phyloP scores from a whole-genome alignment of 2,797 vertebrate species.

The Rhinophrynus dorsalis region DNA sequence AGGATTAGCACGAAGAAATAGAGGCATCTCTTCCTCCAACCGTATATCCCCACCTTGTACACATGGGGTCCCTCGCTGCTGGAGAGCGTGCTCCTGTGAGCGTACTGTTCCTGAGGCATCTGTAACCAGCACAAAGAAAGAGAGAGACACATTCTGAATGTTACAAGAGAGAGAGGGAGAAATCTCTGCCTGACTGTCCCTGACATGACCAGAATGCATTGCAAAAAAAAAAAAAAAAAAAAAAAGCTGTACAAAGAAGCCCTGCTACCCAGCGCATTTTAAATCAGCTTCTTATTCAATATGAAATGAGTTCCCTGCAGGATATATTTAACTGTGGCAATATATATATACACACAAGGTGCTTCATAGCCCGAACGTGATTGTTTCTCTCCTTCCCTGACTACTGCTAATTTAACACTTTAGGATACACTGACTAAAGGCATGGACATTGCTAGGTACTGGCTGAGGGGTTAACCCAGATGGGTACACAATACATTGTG shows the following conservation, averaged over 20 bases:
- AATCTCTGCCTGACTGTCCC: not conserved
- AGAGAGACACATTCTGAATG: conserved; percentile 48
- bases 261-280: not conserved
- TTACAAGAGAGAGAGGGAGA: not conserved
- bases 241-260: conserved; percentile 1
- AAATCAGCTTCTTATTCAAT: conserved; percentile 7
- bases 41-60: conserved; percentile 98
- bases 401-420: too few relatives aligned
- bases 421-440: too few relatives aligned
- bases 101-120: conserved; percentile 98
- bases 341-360: not conserved
- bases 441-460: too few relatives aligned
- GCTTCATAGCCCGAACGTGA: not conserved
- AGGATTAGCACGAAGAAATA: conserved; percentile 98
- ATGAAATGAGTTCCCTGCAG: not conserved
- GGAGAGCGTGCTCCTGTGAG: conserved; percentile 87
- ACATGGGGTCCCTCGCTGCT: conserved; percentile 91
- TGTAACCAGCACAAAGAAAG: conserved; percentile 64
- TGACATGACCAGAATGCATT: conserved; percentile 29
- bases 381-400: not conserved
- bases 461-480: too few relatives aligned
- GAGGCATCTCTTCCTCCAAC: conserved; percentile 98
- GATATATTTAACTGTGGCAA: not conserved
- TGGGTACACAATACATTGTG: too few relatives aligned
- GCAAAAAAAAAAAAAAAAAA: too few relatives aligned